A percentile compares a stretch with the other conserved stretches of the same genome.
phyloP scores from a whole-genome alignment of 2,888 invertebrate species.

The Rhingia campestris region DNA sequence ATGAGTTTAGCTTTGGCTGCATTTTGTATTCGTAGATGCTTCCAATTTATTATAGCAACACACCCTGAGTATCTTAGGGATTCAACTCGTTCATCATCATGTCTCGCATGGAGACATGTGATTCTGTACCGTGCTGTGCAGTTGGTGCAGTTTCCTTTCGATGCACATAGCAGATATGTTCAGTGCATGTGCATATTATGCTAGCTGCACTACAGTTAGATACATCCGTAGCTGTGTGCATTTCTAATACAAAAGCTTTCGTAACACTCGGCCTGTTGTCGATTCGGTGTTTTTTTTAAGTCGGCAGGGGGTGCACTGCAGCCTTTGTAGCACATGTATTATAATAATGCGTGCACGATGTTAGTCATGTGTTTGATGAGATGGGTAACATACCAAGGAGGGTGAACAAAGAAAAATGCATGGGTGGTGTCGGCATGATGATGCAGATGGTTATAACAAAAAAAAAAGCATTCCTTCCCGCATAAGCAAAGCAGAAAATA shows the following conservation, averaged over 20 bases:
- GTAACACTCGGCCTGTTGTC: constrained; percentile 23
- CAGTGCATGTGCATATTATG: neutral
- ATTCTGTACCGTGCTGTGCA: constrained; percentile 7
- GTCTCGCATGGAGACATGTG: constrained; percentile 33
- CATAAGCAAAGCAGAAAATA: neutral
- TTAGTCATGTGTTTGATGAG: constrained; percentile 32
- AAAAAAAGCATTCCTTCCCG: neutral
- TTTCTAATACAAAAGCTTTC: constrained; percentile 23
- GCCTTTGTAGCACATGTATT: constrained; percentile 30
- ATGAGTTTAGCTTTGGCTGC: neutral
- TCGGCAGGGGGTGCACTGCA: constrained; percentile 14
- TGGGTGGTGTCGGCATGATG: constrained; percentile 23
- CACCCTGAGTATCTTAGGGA: constrained; percentile 20
- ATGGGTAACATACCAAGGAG: constrained; percentile 11
- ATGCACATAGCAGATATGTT: neutral
- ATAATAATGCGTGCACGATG: constrained; percentile 34
- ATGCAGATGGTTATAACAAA: neutral
- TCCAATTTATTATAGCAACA: constrained; percentile 23
- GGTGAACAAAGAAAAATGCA: constrained; percentile 12
- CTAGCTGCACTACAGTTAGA: constrained; percentile 27
- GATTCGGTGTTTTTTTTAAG: neutral
- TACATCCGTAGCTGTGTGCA: neutral
- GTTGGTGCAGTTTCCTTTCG: constrained; percentile 7
- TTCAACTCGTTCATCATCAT: constrained; percentile 32
- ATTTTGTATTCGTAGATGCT: neutral